Conservation (phyloP, 2,113 vertebrate genomes). For the Henicopernis longicauda region DNA sequence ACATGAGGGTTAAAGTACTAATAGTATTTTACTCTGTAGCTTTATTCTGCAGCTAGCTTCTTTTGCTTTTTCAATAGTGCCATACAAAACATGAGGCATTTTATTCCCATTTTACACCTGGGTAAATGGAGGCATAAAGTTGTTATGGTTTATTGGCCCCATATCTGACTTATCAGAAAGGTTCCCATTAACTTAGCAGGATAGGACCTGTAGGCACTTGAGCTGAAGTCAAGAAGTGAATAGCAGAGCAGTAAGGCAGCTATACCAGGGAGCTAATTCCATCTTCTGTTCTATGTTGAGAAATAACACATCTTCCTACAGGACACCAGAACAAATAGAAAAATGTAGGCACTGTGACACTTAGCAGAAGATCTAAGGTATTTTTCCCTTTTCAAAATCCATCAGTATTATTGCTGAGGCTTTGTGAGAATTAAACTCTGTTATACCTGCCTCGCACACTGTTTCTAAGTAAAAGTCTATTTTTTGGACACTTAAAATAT, state of each 20-base stretch:
- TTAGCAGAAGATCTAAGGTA: not conserved
- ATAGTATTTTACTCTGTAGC: not conserved
- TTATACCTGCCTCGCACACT: not conserved
- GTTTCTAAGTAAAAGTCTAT: constrained; percentile 22
- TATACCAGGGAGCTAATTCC: constrained; percentile 15
- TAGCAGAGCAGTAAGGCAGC: not conserved
- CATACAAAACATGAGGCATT: constrained; percentile 15
- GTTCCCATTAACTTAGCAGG: constrained; percentile 33
- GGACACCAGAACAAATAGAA: constrained; percentile 30
- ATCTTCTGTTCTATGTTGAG: not conserved
- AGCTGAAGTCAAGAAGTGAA: constrained; percentile 10
- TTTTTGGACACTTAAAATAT: constrained; percentile 42
- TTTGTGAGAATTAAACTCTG: constrained; percentile 29
- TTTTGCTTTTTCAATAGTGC: not conserved
- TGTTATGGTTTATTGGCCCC: constrained; percentile 33
- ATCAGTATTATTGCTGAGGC: not conserved
- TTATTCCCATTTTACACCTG: constrained; percentile 47
- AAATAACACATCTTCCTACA: constrained; percentile 26
- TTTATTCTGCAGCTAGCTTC: not conserved
- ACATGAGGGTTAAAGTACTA: not conserved
- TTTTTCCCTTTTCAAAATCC: constrained; percentile 27
- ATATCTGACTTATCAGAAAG: constrained; percentile 34
- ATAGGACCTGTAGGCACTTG: constrained; percentile 14
- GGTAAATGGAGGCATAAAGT: constrained; percentile 46
- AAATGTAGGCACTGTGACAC: not conserved